Base-by-base conservation (phyloP, 2,797 vertebrate species). In the Liasis olivaceus region DNA sequence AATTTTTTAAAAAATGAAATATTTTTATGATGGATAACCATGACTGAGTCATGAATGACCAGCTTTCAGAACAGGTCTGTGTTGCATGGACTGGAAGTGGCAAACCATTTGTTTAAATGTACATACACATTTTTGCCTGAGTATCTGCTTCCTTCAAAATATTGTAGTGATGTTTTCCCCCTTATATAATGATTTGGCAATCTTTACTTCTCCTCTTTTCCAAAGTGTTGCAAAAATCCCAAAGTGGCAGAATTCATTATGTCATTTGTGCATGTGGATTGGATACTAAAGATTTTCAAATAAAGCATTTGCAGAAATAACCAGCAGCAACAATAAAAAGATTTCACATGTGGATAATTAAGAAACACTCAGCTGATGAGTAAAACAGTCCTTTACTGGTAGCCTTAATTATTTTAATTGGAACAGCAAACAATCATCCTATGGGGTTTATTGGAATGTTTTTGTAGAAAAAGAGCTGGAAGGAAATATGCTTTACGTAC, bases 371-470 rank as follows among this genome's bases (percentile, higher is more conserved):
- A 93, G 93, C 95, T 96, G 96, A 96, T 95, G 93, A 97, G 96
- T 94, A 96, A 81, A 96, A 95, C 96, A 95, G 95, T 93, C 95
- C 90, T 94, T 97, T 81, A 5, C 94, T 96, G 95, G 58, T 93
- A 95, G 93, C 58, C 95, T 94, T 95, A 96, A 96, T 96, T 96
- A 96, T 95, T 96, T 95, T 96, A 97, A 96, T 95, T 97, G 96
- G 95, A 96, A 96, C 94, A 95, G 96, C 92, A 94, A 90, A 94
- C 94, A 96, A 95, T 91, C 95, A 94, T 95, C 95, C 95, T 95
- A 24, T 0, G 92, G 96, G 94, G 94, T 95, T 96, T 96, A 95
- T 95, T 94, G 66, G 92, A 96, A 96, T 93, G 95, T 95, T 96
- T 94, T 94, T 96, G 95, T 94, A 95, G 94, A 95, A 97, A 96